Base-by-base conservation (phyloP, 1,140 invertebrate species). In the Drosophila mauritiana region DNA sequence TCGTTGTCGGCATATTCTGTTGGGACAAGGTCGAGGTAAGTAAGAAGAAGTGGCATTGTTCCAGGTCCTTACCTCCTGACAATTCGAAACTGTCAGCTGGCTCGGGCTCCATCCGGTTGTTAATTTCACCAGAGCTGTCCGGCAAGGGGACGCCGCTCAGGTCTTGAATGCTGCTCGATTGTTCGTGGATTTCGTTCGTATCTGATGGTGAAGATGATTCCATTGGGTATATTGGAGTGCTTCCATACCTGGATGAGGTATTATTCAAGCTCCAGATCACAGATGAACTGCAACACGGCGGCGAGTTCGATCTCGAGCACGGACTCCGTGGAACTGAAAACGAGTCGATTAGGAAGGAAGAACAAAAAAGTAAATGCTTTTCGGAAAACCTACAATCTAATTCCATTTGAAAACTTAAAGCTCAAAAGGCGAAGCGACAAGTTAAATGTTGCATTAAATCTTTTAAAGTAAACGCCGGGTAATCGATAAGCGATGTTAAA, bases 1-100 rank as follows among this genome's bases (percentile, higher is more conserved):
- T 40, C 22, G 43, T 79, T 76, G 20, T 36, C 51, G 7, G 59
- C 59, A 17, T 79, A 79, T 27, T 79, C 59, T 72, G 27, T 17
- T 17, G 6, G 17, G 13, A 1, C 1, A 64, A 7, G 0, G 0
- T 1, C 10, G 3, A 7, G 3, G 4, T 11, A 4, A 13, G n/a
- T 6, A 10, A 13, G 3, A 11, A 3, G 1, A 25, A 22, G 20
- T 17, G 8, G 0, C 13, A 1, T 15, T 5, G 20, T 27, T n/a
- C 1, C 48, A 34, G 8, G 13, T 27, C 0, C 39, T 15, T 39
- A 55, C 65, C 65, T 7, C 13, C 46, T n/a, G 63, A 25, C 6
- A 69, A 17, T 27, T 31, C 63, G 1, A 22, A 8, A 37, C n/a
- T 12, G 3, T 10, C 5, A 37, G 34, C 8, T 4, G 7, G 11